A percentile compares a stretch with the other conserved stretches of the same genome.
phyloP scores from a whole-genome alignment of 37 sponge, comb jelly and placozoan species.

The Halichondria panicea region DNA sequence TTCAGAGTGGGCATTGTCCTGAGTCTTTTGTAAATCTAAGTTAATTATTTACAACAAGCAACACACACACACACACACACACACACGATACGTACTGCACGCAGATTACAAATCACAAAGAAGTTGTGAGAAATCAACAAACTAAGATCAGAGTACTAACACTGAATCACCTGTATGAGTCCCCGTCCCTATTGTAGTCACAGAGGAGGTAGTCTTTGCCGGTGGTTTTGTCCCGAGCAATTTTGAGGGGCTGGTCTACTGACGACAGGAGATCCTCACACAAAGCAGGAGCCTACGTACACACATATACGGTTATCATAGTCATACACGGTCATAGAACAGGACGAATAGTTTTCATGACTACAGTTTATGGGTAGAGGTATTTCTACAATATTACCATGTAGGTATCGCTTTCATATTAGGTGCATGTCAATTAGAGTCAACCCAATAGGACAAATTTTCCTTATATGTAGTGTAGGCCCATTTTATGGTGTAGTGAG shows the following conservation, averaged over 20 bases:
- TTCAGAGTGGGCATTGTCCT: too few relatives aligned
- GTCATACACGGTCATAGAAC: too few relatives aligned
- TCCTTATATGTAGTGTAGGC: too few relatives aligned
- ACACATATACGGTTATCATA: too few relatives aligned
- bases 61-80: not conserved
- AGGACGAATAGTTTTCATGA: too few relatives aligned
- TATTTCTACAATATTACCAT: not conserved
- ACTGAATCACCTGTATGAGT: slow-evolving; percentile 84
- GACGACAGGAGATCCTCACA: slow-evolving; percentile 96
- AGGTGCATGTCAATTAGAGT: too few relatives aligned
- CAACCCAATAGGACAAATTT: too few relatives aligned
- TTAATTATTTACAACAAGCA: too few relatives aligned
- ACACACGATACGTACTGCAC: not conserved
- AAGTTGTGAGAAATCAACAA: not conserved
- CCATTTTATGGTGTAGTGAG: too few relatives aligned
- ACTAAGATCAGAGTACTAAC: not conserved
- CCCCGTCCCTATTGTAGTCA: slow-evolving; percentile 99
- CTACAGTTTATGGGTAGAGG: too few relatives aligned
- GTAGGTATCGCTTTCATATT: not conserved
- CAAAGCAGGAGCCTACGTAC: slow-evolving; percentile 88
- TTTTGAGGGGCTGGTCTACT: slow-evolving; percentile 94
- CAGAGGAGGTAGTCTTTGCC: slow-evolving; percentile 96
- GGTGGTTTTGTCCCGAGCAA: slow-evolving; percentile 82
- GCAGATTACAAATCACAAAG: not conserved
- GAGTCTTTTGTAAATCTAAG: too few relatives aligned